Conservation (phyloP, 2,888 invertebrate genomes). For the Himalopsyche kuldschensis region DNA sequence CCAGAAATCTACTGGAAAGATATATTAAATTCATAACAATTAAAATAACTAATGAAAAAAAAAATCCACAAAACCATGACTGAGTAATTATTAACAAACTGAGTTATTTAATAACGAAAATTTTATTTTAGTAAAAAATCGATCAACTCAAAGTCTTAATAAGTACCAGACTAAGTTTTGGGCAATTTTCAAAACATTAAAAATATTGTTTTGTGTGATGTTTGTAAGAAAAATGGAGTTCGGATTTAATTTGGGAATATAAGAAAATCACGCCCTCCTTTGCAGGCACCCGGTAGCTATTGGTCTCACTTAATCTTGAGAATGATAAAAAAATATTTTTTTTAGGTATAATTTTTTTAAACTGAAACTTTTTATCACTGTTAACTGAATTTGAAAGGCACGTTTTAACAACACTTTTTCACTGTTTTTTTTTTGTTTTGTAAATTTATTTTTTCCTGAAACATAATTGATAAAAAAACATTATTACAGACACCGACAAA, state of each 20-base stretch:
- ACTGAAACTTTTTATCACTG: background rate
- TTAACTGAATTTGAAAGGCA: background rate
- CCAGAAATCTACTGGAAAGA: too few species aligned
- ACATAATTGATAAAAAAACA: background rate
- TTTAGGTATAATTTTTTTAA: background rate
- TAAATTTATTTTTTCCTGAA: background rate
- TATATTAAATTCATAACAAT: too few species aligned
- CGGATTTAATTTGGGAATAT: constrained; percentile 11
- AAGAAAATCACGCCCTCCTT: constrained; percentile 24
- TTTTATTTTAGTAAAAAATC: too few species aligned
- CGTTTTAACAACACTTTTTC: background rate
- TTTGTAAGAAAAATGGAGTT: background rate
- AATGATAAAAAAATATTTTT: background rate
- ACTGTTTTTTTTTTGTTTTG: constrained; percentile 6
- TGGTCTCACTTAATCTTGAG: background rate
- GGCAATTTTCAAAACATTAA: background rate
- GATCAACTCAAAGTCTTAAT: too few species aligned
- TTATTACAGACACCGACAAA: too few species aligned
- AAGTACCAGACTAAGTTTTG: background rate
- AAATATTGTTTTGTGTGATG: background rate
- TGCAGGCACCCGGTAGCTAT: background rate
- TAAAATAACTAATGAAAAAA: too few species aligned
- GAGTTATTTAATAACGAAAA: background rate
- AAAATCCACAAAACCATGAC: too few species aligned
- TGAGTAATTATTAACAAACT: too few species aligned